Evolutionary conservation across 2,797 vertebrate genomes (phyloP).

Genomic region (Pangasius larnaudii): DNA sequence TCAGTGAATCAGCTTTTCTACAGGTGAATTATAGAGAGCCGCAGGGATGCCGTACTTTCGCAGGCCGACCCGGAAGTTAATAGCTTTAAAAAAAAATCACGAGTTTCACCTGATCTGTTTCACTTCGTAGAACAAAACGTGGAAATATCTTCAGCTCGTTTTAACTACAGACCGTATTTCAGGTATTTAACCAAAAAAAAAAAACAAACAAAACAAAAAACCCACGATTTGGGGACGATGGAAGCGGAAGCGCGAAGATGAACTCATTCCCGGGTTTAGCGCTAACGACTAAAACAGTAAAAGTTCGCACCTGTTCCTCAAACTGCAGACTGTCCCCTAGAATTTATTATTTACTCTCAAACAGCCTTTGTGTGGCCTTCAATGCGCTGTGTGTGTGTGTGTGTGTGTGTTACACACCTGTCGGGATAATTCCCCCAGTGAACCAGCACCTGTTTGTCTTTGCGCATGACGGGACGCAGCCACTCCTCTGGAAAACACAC

Average conservation of each 20-base stretch:
- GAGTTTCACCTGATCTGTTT: no score
- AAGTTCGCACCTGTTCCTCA: not conserved
- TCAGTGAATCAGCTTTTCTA: not conserved
- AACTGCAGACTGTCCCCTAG: not conserved
- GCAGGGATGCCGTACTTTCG: no score
- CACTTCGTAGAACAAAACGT: no score
- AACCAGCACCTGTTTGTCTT: conserved; percentile 95
- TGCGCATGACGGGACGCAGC: conserved; percentile 93
- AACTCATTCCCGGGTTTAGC: not conserved
- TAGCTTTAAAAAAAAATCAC: no score
- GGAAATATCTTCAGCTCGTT: no score
- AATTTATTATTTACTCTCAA: not conserved
- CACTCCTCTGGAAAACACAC: conserved; percentile 87
- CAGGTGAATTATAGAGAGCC: no score
- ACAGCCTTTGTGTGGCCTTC: not conserved
- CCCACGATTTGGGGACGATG: no score
- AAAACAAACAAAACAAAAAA: no score
- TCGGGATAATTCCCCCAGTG: conserved; percentile 96
- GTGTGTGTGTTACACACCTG: not conserved
- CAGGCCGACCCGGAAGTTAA: no score
- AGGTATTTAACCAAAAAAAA: no score
- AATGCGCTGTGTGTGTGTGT: not conserved
- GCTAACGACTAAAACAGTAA: not conserved
- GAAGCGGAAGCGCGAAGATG: no score
- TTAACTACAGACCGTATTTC: no score